phyloP scores from a whole-genome alignment of 2,888 invertebrate genomes.

The Aquatica leii region DNA sequence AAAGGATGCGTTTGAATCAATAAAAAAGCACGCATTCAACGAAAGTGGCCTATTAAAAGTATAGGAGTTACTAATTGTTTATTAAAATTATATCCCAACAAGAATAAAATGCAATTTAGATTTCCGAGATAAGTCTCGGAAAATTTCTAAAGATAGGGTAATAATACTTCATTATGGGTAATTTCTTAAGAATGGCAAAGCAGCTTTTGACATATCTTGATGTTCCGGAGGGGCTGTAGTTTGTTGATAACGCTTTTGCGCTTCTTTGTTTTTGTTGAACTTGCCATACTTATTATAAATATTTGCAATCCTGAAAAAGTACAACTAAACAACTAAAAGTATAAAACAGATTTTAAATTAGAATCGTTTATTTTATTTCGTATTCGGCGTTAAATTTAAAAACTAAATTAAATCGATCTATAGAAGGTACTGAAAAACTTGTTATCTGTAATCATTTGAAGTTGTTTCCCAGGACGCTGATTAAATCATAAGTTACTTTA shows the following conservation, averaged over 20 bases:
- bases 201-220: constrained; percentile 29
- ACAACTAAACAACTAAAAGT: not conserved
- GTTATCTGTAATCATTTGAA: not conserved
- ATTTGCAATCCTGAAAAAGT: constrained; percentile 37
- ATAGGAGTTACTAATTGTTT: not conserved
- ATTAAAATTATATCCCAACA: not conserved
- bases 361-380: not conserved
- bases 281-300: constrained; percentile 36
- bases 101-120: constrained; percentile 23
- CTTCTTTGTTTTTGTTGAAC: constrained; percentile 27
- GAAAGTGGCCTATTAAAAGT: too few relatives aligned
- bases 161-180: constrained; percentile 23
- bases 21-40: too few relatives aligned
- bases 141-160: constrained; percentile 13
- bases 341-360: constrained; percentile 17
- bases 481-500: constrained; percentile 49
- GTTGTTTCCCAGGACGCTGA: constrained; percentile 31
- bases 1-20: too few relatives aligned
- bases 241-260: constrained; percentile 32
- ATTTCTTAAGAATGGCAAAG: constrained; percentile 26
- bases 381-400: not conserved
- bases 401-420: not conserved
- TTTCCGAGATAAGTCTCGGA: constrained; percentile 17
- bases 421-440: not conserved
- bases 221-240: constrained; percentile 27